phyloP scores from a whole-genome alignment of 2,113 vertebrate genomes.

The Piprites chloris region DNA sequence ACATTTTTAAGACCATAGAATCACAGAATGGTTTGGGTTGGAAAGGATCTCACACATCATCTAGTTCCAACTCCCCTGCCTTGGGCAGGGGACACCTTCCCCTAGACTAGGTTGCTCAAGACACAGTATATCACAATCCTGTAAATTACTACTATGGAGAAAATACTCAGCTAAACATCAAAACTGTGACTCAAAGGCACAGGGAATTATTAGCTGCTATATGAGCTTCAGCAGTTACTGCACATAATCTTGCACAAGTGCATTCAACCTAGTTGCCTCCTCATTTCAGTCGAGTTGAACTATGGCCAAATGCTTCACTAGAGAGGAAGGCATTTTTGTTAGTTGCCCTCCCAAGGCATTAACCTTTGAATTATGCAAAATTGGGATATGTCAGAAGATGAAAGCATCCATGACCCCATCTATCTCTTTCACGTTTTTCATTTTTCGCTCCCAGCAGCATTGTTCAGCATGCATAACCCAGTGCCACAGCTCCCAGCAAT shows the following conservation, averaged over 20 bases:
- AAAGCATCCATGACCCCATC: not conserved
- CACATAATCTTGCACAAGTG: not conserved
- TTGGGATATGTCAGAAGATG: not conserved
- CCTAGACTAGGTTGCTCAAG: not conserved
- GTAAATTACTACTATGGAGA: not conserved
- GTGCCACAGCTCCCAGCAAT: not conserved
- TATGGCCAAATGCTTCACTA: not conserved
- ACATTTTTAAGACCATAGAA: not conserved
- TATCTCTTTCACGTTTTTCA: not conserved
- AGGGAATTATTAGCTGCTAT: not conserved
- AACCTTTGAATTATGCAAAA: not conserved
- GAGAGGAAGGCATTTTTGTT: not conserved
- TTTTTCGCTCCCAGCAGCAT: not conserved
- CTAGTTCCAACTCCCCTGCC: not conserved
- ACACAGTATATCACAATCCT: not conserved
- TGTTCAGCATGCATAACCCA: not conserved
- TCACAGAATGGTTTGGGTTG: not conserved
- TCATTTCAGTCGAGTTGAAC: not conserved
- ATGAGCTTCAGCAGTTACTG: not conserved
- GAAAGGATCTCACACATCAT: not conserved
- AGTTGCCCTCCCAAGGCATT: not conserved
- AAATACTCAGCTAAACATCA: not conserved
- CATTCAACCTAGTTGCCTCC: not conserved
- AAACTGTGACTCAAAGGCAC: not conserved
- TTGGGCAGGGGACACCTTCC: not conserved